These are phyloP conservation scores for Zeugodacus cucurbitae DNA, from an alignment of 1,140 invertebrate species.

Conservation along the genomic window DNA sequence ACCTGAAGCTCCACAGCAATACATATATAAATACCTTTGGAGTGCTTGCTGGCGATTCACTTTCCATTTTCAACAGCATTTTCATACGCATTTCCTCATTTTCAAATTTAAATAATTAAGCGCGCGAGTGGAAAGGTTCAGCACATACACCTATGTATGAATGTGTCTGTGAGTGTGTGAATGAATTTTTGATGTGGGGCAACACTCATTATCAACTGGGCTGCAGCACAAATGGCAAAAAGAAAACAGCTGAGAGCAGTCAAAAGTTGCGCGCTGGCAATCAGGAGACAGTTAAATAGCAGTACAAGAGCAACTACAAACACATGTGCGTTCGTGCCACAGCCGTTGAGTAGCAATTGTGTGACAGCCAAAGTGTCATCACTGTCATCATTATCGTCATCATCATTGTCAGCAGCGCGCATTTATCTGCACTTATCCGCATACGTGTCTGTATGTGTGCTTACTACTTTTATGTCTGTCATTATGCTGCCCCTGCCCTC, in stretches of 20 bases:
- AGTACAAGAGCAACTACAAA: neutral
- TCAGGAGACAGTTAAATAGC: neutral
- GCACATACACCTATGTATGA: neutral
- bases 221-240: neutral
- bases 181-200: neutral
- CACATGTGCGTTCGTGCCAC: neutral
- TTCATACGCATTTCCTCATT: neutral
- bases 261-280: neutral
- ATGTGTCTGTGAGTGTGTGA: neutral
- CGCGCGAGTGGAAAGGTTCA: neutral
- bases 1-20: neutral
- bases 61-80: slow-evolving; percentile 30
- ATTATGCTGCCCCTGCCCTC: neutral
- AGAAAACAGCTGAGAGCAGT: neutral
- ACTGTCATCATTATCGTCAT: slow-evolving; percentile 35
- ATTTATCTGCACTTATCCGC: neutral
- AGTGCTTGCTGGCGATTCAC: neutral
- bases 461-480: neutral
- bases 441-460: neutral
- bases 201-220: neutral
- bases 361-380: slow-evolving; percentile 1
- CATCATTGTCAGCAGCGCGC: neutral
- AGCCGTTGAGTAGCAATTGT: neutral
- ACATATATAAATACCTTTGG: neutral
- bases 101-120: slow-evolving; percentile 31